Evolutionary conservation across 2,797 vertebrate species (phyloP), one percentile per base, ranked within the genome.

Genomic region (Hoplostethus mediterraneus): DNA sequence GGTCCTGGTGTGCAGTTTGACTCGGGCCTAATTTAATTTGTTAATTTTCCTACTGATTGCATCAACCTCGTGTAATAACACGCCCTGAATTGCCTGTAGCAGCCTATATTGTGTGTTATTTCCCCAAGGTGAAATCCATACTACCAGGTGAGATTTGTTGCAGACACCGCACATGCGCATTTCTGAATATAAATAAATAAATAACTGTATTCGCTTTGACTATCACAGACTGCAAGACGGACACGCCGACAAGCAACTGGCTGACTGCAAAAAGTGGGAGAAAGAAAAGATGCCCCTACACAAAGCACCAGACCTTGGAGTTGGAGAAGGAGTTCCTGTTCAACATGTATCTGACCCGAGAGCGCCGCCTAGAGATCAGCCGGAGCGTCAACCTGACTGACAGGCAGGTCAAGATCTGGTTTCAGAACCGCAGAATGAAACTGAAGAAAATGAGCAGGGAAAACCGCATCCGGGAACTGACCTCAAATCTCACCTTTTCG

Each of bases 351-450:
- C 96, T 99, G 95, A 99, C 97, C 95, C 97, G 98, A 94, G 98
- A 99, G 97, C 98, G 98, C 97, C 98, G 98, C 95, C 97, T 99
- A 96, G 98, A 99, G 97, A 99, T 99, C 96, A 99, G 97, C 96
- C 95, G 97, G 95, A 95, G 97, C 91, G 98, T 99, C 94, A 98
- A 99, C 96, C 97, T 99, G 93, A 97, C 96, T 94, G 98, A 99
- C 96, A 96, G 98, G 92, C 98, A 99, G 97, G 98, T 99, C 94
- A 99, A 99, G 96, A 99, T 99, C 91, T 99, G 98, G 98, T 99
- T 99, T 93, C 98, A 99, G 94, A 99, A 99, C 96, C 98, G 98
- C 95, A 96, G 98, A 94, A 99, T 99, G 98, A 99, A 99, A 89
- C 96, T 99, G 84, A 99, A 99, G 96, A 99, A 99, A 95, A 97